Evolutionary conservation across 2,888 invertebrate species (phyloP).

Genomic region (Plebejus argus): DNA sequence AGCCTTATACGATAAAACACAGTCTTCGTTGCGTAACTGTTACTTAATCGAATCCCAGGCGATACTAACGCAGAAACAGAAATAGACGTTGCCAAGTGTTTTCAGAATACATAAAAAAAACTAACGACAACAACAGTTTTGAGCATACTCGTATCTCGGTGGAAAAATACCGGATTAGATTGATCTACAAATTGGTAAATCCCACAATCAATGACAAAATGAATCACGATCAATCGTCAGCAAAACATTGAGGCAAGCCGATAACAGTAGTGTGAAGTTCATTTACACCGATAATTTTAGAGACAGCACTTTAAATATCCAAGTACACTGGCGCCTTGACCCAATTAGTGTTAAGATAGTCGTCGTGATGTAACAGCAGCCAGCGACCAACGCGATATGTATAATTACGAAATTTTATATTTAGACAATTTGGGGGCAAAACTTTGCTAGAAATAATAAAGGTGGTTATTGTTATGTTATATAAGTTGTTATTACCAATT

Average conservation of each 20-base stretch:
- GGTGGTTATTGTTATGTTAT: background rate
- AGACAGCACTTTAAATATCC: slow-evolving; percentile 3
- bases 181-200: background rate
- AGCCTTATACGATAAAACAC: background rate
- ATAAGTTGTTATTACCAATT: background rate
- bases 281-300: slow-evolving; percentile 20
- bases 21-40: background rate
- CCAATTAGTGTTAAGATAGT: slow-evolving; percentile 31
- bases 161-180: background rate
- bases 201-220: slow-evolving; percentile 5
- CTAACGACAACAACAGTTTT: background rate
- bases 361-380: slow-evolving; percentile 32
- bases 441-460: background rate
- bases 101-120: background rate
- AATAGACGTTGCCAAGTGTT: background rate
- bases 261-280: slow-evolving; percentile 24
- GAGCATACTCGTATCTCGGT: background rate
- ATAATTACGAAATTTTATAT: slow-evolving; percentile 1
- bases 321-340: slow-evolving; percentile 31
- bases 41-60: background rate
- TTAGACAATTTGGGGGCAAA: background rate
- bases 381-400: slow-evolving; percentile 24
- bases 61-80: background rate
- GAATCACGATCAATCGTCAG: background rate
- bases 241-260: background rate